Conservation (phyloP, 1,140 invertebrate genomes). For the Drosophila ironensis region DNA sequence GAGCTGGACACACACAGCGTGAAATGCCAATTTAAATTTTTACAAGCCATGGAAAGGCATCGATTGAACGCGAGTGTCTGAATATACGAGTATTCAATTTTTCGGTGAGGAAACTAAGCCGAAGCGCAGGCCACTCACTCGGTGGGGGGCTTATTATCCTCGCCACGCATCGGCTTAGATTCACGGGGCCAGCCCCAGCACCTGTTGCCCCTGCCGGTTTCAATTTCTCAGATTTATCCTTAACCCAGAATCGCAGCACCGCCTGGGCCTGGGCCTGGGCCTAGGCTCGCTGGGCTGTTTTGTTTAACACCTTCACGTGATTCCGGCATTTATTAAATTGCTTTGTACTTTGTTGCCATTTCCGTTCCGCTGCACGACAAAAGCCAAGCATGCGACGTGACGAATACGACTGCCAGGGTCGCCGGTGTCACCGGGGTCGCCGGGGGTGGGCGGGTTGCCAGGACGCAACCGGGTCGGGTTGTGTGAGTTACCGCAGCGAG, state of each 20-base stretch:
- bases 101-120: neutral
- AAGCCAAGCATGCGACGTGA: constrained; percentile 72
- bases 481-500: too few relatives aligned
- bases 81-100: neutral
- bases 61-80: neutral
- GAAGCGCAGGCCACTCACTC: neutral
- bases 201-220: constrained; percentile 21
- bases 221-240: neutral
- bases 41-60: neutral
- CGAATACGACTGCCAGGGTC: constrained; percentile 47
- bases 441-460: neutral
- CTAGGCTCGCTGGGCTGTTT: constrained; percentile 55
- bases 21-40: neutral
- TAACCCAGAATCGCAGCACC: neutral
- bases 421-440: neutral
- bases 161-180: neutral
- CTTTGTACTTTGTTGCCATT: constrained; percentile 78
- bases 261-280: neutral
- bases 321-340: constrained; percentile 80
- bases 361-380: constrained; percentile 68
- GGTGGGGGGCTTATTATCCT: neutral
- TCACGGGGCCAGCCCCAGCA: too few relatives aligned
- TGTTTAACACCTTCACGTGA: constrained; percentile 79
- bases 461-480: too few relatives aligned
- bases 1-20: neutral